phyloP scores from a whole-genome alignment of 1,140 invertebrate species.

The Diuraphis noxia region DNA sequence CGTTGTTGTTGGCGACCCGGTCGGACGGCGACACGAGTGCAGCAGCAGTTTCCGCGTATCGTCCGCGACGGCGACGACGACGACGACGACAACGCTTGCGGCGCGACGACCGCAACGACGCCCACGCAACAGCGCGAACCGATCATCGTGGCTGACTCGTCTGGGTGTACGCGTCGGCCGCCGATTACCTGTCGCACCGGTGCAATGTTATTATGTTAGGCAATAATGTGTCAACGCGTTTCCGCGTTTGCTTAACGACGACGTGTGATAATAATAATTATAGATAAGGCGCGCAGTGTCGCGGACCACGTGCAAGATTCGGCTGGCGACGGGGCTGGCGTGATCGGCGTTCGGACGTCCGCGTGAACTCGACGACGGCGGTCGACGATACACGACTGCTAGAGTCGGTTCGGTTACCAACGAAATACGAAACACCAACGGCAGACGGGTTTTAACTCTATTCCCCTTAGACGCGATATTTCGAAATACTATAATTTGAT shows the following conservation, averaged over 20 bases:
- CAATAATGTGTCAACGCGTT: neutral
- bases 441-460: neutral
- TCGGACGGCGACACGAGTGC: neutral
- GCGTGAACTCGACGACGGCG: neutral
- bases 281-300: neutral
- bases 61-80: neutral
- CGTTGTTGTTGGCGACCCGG: neutral
- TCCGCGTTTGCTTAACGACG: neutral
- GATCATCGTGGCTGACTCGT: neutral
- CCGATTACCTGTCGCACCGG: neutral
- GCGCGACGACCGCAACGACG: neutral
- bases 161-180: neutral
- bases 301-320: neutral
- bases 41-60: neutral
- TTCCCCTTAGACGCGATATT: too few species aligned
- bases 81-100: neutral
- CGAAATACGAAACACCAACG: neutral
- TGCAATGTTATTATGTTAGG: neutral
- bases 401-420: too few species aligned
- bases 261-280: neutral
- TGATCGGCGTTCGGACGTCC: neutral
- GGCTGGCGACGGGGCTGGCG: too few species aligned
- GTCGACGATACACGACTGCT: neutral
- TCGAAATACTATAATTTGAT: too few species aligned
- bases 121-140: neutral